Conservation (phyloP, 2,888 invertebrate species). For the Mesorhabditis sp. region DNA sequence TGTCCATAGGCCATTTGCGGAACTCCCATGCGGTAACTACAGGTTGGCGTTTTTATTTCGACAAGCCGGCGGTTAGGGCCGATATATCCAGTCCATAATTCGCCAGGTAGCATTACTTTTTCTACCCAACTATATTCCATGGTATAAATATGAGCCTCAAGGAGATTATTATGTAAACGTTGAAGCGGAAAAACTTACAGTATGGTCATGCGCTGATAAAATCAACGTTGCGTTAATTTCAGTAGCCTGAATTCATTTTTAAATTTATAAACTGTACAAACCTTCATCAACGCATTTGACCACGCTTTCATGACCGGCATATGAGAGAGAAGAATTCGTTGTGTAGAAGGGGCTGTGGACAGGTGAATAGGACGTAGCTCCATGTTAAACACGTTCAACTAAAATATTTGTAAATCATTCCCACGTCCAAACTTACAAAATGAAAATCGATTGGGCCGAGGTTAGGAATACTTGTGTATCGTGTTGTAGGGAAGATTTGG, state of each 20-base stretch:
- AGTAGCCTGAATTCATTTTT: not conserved
- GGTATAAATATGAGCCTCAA: no score
- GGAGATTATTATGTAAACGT: not conserved
- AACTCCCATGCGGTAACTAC: constrained; percentile 3
- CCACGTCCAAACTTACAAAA: not conserved
- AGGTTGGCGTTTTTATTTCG: not conserved
- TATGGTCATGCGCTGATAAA: constrained; percentile 4
- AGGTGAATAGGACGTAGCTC: not conserved
- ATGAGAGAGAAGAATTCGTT: constrained; percentile 1
- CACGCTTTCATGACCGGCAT: constrained; percentile 4
- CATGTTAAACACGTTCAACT: not conserved
- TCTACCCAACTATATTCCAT: no score
- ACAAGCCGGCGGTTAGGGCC: not conserved
- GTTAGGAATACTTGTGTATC: not conserved
- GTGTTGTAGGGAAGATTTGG: not conserved
- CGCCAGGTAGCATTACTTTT: no score
- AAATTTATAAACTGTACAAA: not conserved
- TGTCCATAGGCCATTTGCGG: not conserved
- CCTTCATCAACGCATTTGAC: not conserved
- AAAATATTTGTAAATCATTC: not conserved
- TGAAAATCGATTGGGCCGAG: not conserved
- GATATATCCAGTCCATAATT: not conserved
- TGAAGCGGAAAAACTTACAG: not conserved
- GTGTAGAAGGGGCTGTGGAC: not conserved
- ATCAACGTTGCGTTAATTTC: not conserved